Base-by-base conservation (phyloP, 2,797 vertebrate genomes). In the Serranus cabrilla region DNA sequence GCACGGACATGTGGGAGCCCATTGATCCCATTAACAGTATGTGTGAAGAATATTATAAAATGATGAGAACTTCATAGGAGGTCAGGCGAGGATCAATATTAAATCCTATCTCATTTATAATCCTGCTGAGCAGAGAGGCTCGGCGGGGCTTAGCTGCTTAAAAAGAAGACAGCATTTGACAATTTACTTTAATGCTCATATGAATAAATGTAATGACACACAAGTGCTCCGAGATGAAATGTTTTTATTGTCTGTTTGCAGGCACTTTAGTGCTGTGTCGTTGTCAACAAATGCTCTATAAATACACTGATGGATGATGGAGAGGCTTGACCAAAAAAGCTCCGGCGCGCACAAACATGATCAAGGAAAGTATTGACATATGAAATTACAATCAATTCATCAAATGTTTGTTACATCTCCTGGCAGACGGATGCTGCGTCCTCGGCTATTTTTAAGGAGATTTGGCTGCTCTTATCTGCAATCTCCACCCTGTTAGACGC, bases 81-180 rank as follows among this genome's bases (percentile, higher is more conserved):
- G 95, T 94, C 93, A 94, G 93, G 78, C 57, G 88, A 89, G 92
- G 93, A 95, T 96, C 95, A 91, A 96, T 96, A 90, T 88, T 90
- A 94, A 95, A 94, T 94, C 91, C 92, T 87, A 90, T 91, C 89
- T 92, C 85, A 70, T 92, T 95, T 91, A 92, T 88, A 89, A 91
- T 93, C 89, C 91, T 86, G 89, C 91, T 85, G 94, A 91, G 88
- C 84, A 62, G 70, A 78, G 84, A 80, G 68, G 76, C 84, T 90
- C 80, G 1, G 27, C 40, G 0, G 71, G 81, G 86, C 82, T 87
- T 89, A 81, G 87, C 87, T 78, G 84, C 88, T 90, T 90, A 79
- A 87, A 79, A 87, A 83, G 85, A 84, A 87, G 86, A 76, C 79
- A 59, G 71, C 72, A 16, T 90, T 87, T 78, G 86, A 89, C 91